phyloP scores from a whole-genome alignment of 2,888 invertebrate species.

The Ashinkailepas kermadecensis region DNA sequence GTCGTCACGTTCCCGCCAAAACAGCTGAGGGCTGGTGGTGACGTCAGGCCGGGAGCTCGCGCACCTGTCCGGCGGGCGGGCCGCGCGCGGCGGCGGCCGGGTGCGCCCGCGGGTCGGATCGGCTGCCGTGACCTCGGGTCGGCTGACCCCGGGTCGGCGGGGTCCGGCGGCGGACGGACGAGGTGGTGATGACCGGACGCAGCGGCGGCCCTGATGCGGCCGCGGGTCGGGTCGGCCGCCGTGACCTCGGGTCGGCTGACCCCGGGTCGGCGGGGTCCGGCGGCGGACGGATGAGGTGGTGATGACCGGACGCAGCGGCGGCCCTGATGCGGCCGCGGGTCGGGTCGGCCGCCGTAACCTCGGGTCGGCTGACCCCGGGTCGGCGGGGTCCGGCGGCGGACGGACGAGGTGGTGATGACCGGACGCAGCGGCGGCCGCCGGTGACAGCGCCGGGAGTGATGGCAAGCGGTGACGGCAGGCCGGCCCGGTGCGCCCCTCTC shows the following conservation, averaged over 20 bases:
- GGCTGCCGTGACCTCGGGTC: too few species aligned
- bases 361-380: neutral
- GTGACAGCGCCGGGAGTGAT: too few species aligned
- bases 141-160: neutral
- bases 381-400: neutral
- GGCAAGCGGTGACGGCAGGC: too few species aligned
- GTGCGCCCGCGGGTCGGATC: neutral
- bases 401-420: too few species aligned
- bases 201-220: neutral
- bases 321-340: neutral
- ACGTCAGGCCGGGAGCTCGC: neutral
- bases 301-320: neutral
- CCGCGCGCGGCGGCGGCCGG: neutral
- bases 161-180: neutral
- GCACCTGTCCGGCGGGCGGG: constrained; percentile 3
- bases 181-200: too few species aligned
- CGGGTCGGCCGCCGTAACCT: too few species aligned
- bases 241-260: neutral
- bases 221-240: neutral
- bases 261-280: neutral
- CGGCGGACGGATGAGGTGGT: neutral
- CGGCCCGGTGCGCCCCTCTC: too few species aligned
- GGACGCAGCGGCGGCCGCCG: too few species aligned
- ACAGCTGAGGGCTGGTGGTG: neutral
- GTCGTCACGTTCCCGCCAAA: neutral